Percentiles rank a stretch among this genome's conserved stretches.
phyloP scores from a whole-genome alignment of 2,888 invertebrate species.

The Drosophila parthenogenetica region DNA sequence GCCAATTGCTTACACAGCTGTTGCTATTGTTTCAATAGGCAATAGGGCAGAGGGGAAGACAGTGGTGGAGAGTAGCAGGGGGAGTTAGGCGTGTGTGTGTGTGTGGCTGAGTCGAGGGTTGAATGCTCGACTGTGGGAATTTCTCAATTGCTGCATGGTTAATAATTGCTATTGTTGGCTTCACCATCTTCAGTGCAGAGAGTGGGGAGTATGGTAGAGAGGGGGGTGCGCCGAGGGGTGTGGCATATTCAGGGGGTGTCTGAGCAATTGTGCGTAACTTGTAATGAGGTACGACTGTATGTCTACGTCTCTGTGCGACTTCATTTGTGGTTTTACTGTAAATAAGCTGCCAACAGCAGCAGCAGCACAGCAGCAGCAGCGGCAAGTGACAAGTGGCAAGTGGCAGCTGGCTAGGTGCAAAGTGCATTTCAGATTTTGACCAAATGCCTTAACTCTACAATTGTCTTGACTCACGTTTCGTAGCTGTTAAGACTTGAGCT shows the following conservation, averaged over 20 bases:
- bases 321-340: constrained; percentile 66
- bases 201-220: not conserved
- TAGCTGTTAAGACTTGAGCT: constrained; percentile 2
- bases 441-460: constrained; percentile 8
- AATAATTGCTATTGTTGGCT: constrained; percentile 80
- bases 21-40: constrained; percentile 56
- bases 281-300: constrained; percentile 26
- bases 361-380: constrained; percentile 8
- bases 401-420: constrained; percentile 29
- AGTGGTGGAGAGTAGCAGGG: not conserved
- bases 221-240: not conserved
- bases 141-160: constrained; percentile 81
- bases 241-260: constrained; percentile 36
- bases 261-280: constrained; percentile 76
- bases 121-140: constrained; percentile 78
- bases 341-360: constrained; percentile 37
- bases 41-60: not conserved
- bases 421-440: constrained; percentile 43
- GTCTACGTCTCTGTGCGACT: constrained; percentile 41
- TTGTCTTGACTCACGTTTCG: constrained; percentile 12
- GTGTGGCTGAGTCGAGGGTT: constrained; percentile 51
- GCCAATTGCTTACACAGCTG: constrained; percentile 63
- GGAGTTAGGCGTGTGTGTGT: not conserved
- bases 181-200: constrained; percentile 62
- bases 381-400: constrained; percentile 18